Percentiles rank a stretch among this genome's conserved stretches.
Conservation (phyloP, 2,113 vertebrate genomes). For the Scophthalmus maximus region DNA sequence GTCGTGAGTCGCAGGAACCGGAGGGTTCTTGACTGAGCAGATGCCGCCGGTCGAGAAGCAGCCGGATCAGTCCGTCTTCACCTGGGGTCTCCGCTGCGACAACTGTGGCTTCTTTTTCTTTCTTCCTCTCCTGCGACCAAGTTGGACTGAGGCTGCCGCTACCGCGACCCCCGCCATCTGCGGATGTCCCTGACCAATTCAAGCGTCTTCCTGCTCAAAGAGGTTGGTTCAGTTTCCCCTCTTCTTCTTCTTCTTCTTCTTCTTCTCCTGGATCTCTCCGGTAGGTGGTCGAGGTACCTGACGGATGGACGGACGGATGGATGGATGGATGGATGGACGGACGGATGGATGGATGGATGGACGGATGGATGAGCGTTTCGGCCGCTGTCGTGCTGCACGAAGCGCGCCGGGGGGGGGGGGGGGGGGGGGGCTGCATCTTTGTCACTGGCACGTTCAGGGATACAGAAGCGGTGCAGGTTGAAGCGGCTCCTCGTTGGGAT, state of each 20-base stretch:
- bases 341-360: no score
- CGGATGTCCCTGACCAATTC: conserved; percentile 85
- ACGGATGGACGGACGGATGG: no score
- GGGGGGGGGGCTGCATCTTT: no score
- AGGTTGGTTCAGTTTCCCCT: conserved; percentile 71
- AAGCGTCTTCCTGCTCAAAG: conserved; percentile 83
- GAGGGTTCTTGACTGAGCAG: conserved; percentile 37
- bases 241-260: not conserved
- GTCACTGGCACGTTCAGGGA: not conserved
- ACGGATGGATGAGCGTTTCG: not conserved
- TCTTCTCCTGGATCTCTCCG: not conserved
- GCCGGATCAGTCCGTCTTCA: not conserved
- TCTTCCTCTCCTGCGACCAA: not conserved
- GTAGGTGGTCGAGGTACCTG: not conserved
- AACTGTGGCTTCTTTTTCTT: conserved; percentile 11
- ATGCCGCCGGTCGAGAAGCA: conserved; percentile 6
- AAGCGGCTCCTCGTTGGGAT: conserved; percentile 19
- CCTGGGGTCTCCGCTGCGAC: not conserved
- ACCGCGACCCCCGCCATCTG: conserved; percentile 44
- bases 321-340: no score
- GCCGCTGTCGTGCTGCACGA: not conserved
- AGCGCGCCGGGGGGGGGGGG: no score
- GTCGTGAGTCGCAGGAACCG: conserved; percentile 49
- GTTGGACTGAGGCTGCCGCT: conserved; percentile 48
- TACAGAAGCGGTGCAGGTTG: not conserved